A percentile compares a stretch with the other conserved stretches of the same genome.
Conservation (phyloP, 2,113 vertebrate species). For the Acrocephalus kingi region DNA sequence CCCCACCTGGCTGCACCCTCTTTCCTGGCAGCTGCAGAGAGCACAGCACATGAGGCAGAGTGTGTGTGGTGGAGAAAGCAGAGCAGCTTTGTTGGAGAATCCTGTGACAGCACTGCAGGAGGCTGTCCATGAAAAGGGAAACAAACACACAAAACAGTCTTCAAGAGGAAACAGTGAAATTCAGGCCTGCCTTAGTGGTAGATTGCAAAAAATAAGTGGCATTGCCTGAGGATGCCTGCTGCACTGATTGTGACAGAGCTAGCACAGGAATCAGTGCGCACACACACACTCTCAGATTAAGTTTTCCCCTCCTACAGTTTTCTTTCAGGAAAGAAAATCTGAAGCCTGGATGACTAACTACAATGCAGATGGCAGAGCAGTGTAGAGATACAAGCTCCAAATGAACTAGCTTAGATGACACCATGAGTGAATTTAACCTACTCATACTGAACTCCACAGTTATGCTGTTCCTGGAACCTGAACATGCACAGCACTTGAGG, state of each 20-base stretch:
- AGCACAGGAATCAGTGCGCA: not conserved
- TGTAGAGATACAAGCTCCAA: not conserved
- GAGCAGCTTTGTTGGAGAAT: not conserved
- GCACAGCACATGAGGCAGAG: not conserved
- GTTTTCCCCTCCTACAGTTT: conserved; percentile 43
- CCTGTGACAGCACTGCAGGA: not conserved
- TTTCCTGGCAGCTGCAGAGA: not conserved
- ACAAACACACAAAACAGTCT: not conserved
- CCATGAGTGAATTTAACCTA: not conserved
- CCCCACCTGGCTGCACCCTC: not conserved
- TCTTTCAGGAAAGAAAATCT: conserved; percentile 45
- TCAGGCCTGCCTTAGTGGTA: not conserved
- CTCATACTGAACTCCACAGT: not conserved
- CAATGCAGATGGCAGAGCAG: conserved; percentile 46
- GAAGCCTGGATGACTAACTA: conserved; percentile 57
- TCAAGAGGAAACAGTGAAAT: not conserved
- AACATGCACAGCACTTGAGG: not conserved
- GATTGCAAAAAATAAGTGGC: not conserved
- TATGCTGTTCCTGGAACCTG: not conserved
- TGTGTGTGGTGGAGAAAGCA: not conserved
- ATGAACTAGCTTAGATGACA: not conserved
- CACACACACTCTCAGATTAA: not conserved
- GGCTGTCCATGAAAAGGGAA: not conserved
- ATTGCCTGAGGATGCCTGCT: not conserved
- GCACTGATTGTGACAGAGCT: not conserved